phyloP scores from a whole-genome alignment of 2,113 vertebrate genomes.

The Pampusana beccarii region DNA sequence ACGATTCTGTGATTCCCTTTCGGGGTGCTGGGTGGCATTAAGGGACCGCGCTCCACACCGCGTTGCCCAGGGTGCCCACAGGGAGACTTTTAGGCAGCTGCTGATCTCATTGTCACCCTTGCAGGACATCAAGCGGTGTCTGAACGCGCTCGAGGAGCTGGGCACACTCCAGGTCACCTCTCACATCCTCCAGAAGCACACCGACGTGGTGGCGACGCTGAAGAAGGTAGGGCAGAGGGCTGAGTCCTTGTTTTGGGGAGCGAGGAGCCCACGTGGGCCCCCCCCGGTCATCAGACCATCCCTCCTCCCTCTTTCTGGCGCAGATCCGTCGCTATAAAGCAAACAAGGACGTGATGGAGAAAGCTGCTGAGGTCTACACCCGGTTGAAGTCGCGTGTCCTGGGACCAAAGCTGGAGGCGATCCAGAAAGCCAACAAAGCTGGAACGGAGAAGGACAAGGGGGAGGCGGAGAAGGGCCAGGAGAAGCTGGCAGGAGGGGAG shows the following conservation, averaged over 20 bases:
- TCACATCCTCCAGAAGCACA: conserved; percentile 95
- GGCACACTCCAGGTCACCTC: conserved; percentile 91
- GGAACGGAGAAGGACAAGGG: conserved; percentile 66
- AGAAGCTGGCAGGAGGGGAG: conserved; percentile 72
- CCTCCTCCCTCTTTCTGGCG: neutral
- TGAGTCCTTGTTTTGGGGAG: neutral
- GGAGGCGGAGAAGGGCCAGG: conserved; percentile 73
- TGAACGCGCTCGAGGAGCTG: conserved; percentile 89
- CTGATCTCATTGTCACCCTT: neutral
- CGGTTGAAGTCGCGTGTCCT: conserved; percentile 93
- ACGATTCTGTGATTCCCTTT: neutral
- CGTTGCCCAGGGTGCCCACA: neutral
- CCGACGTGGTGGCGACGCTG: conserved; percentile 92
- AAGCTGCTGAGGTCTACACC: conserved; percentile 91
- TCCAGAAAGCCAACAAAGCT: conserved; percentile 75
- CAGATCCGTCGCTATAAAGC: conserved; percentile 98
- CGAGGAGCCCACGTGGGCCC: accelerated
- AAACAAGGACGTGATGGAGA: conserved; percentile 93
- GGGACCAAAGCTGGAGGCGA: conserved; percentile 82
- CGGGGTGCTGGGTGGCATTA: neutral
- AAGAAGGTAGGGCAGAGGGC: conserved; percentile 84
- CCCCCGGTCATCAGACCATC: neutral
- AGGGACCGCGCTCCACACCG: neutral
- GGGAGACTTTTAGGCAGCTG: neutral
- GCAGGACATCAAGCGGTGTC: conserved; percentile 93